Percentiles rank a stretch among this genome's conserved stretches.
Conservation (phyloP, 2,113 vertebrate species). For the Ahaetulla prasina region DNA sequence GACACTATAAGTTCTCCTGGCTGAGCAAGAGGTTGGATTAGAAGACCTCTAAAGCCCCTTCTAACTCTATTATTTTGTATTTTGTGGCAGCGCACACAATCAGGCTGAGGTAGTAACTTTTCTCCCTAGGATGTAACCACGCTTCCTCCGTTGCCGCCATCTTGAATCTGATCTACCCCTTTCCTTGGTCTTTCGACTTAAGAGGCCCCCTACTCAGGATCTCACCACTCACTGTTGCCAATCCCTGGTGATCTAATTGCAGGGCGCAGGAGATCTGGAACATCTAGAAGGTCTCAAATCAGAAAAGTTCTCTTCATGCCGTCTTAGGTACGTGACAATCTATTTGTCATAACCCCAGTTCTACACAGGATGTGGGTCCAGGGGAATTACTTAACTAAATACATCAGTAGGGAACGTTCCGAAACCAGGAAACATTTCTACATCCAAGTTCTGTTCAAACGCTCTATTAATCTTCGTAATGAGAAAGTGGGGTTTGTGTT, state of each 20-base stretch:
- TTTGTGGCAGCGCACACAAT: not conserved
- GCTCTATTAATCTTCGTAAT: not conserved
- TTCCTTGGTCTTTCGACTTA: not conserved
- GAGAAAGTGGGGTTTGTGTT: not conserved
- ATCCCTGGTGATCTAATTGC: not conserved
- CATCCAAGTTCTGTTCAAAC: not conserved
- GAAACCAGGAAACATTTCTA: not conserved
- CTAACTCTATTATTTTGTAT: not conserved
- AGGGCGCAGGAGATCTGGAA: not conserved
- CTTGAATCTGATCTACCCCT: not conserved
- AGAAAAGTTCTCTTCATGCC: not conserved
- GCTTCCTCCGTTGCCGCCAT: too few species aligned
- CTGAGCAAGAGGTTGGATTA: not conserved
- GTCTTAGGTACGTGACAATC: not conserved
- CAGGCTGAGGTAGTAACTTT: not conserved
- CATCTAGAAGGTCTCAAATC: not conserved
- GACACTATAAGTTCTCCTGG: not conserved
- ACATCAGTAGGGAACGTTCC: not conserved
- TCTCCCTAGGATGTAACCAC: too few species aligned
- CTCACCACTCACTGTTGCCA: not conserved
- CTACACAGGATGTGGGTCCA: not conserved
- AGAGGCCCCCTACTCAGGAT: not conserved
- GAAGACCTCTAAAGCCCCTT: not conserved
- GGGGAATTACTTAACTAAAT: not conserved
- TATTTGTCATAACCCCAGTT: not conserved